These are phyloP conservation scores for Ceriagrion tenellum DNA, from an alignment of 2,888 invertebrate genomes.

Conservation along the genomic window DNA sequence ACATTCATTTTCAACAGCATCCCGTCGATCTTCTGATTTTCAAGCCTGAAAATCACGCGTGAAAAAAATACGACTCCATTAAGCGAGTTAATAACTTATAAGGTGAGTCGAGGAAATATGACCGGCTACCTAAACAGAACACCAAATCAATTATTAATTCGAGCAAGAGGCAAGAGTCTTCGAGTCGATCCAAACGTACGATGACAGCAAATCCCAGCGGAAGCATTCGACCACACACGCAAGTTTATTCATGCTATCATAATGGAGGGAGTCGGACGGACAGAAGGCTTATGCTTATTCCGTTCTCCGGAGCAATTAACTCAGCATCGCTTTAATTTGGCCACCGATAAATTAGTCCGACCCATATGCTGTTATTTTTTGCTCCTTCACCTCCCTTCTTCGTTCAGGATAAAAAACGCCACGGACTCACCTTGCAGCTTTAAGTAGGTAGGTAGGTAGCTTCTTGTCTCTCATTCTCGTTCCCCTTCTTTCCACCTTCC, in stretches of 20 bases:
- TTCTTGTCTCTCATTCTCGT: background rate
- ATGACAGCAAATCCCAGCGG: conserved; percentile 20
- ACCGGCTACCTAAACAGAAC: conserved; percentile 4
- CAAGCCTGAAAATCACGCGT: background rate
- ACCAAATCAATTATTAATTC: conserved; percentile 24
- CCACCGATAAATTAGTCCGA: conserved; percentile 54
- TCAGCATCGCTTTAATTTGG: conserved; percentile 56
- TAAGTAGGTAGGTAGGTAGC: conserved; percentile 23
- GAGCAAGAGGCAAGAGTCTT: background rate
- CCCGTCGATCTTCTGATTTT: background rate
- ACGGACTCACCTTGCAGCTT: conserved; percentile 43
- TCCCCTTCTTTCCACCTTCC: background rate
- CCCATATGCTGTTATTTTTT: conserved; percentile 9
- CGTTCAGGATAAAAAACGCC: conserved; percentile 22
- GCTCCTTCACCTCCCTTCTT: background rate
- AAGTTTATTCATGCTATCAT: conserved; percentile 37
- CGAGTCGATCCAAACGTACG: conserved; percentile 17
- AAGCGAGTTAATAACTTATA: conserved; percentile 12
- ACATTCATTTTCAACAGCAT: background rate
- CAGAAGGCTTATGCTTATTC: conserved; percentile 29
- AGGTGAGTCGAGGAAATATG: conserved; percentile 24
- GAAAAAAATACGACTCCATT: conserved; percentile 4
- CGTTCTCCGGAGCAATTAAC: conserved; percentile 55
- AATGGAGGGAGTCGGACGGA: background rate
- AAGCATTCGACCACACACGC: conserved; percentile 47